phyloP scores from a whole-genome alignment of 2,113 vertebrate genomes.

The Nycticebus coucang region DNA sequence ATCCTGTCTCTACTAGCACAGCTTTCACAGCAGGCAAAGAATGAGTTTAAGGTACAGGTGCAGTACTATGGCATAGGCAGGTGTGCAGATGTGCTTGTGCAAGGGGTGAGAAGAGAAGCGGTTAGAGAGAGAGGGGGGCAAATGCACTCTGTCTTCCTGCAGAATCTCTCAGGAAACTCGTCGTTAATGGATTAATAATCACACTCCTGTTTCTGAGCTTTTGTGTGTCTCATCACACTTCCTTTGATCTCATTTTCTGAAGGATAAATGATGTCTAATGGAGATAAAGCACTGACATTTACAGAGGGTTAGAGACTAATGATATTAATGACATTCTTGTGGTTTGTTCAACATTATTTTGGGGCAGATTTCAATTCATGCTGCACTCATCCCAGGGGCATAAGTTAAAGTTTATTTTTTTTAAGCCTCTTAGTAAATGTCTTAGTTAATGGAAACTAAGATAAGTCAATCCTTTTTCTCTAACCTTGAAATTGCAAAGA shows the following conservation, averaged over 20 bases:
- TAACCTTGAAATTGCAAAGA: neutral
- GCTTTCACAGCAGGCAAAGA: neutral
- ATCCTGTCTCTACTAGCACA: neutral
- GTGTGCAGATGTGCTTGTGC: neutral
- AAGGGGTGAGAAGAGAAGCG: neutral
- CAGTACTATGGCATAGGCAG: neutral
- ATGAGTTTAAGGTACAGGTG: too few relatives aligned
- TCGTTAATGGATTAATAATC: accelerated
- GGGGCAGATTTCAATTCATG: neutral
- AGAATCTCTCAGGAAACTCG: neutral
- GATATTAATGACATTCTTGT: neutral
- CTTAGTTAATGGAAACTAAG: constrained; percentile 26
- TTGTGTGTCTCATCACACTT: accelerated
- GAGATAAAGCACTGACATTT: neutral
- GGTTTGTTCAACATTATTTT: neutral
- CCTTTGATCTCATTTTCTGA: neutral
- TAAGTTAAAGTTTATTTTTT: neutral
- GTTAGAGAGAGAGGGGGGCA: neutral
- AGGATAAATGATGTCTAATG: neutral
- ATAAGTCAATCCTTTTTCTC: neutral
- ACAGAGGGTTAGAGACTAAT: neutral
- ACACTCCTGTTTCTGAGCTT: neutral
- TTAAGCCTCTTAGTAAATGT: constrained; percentile 16
- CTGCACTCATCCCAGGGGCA: neutral
- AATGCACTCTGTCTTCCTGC: neutral